These are phyloP conservation scores for Pedionomus torquatus DNA, from an alignment of 2,113 vertebrate genomes.

Conservation along the genomic window DNA sequence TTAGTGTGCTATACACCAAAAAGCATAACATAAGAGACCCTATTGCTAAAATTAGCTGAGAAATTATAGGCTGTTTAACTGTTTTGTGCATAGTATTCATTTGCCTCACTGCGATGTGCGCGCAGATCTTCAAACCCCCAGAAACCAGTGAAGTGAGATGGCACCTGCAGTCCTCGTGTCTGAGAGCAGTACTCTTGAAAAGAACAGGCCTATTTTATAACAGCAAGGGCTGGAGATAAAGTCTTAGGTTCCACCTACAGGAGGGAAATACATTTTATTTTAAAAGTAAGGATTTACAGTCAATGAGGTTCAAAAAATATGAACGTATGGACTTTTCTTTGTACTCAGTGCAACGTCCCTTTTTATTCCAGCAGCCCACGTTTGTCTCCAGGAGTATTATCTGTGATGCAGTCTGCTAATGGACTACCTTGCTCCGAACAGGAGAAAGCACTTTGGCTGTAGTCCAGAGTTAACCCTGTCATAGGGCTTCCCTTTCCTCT, in stretches of 20 bases:
- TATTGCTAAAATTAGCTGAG: constrained; percentile 5
- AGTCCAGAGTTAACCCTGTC: constrained; percentile 27
- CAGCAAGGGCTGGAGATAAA: neutral
- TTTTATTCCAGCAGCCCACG: neutral
- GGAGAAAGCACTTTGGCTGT: constrained; percentile 54
- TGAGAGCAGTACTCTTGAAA: neutral
- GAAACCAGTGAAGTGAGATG: neutral
- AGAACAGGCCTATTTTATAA: neutral
- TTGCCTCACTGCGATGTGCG: rapidly evolving
- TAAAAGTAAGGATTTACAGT: neutral
- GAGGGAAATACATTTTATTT: neutral
- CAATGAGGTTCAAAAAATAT: neutral
- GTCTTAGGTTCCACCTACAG: neutral
- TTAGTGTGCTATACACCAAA: constrained; percentile 18
- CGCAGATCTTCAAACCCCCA: neutral
- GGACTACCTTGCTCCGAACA: constrained; percentile 13
- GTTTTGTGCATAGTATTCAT: neutral
- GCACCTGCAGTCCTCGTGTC: neutral
- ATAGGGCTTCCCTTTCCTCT: neutral
- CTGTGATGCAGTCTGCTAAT: neutral
- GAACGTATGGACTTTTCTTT: neutral
- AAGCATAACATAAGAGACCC: neutral
- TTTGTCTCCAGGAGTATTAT: constrained; percentile 17
- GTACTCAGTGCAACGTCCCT: neutral
- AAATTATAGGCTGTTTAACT: constrained; percentile 32